A percentile compares a stretch with the other conserved stretches of the same genome.
phyloP scores from a whole-genome alignment of 2,888 invertebrate genomes.

The Exocentrus adspersus region DNA sequence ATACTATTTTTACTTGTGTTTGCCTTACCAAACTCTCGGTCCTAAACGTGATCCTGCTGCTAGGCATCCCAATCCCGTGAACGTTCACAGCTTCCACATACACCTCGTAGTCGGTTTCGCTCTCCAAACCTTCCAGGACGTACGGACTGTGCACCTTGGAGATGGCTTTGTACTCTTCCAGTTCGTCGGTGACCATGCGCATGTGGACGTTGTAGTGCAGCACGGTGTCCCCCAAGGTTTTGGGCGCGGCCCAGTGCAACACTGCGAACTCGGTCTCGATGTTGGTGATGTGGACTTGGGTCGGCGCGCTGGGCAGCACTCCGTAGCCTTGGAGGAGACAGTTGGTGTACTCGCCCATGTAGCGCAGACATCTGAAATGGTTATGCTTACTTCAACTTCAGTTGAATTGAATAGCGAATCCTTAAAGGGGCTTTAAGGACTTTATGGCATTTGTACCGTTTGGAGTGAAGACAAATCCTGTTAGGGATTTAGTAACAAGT shows the following conservation, averaged over 20 bases:
- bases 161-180: conserved; percentile 58
- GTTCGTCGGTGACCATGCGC: conserved; percentile 49
- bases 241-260: conserved; percentile 81
- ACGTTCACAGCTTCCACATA: conserved; percentile 82
- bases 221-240: conserved; percentile 77
- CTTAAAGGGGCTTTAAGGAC: neutral
- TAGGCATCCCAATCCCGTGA: conserved; percentile 81
- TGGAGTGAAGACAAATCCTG: too few relatives aligned
- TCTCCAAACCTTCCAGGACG: conserved; percentile 78
- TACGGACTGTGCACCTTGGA: conserved; percentile 73
- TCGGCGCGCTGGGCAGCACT: conserved; percentile 80
- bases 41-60: conserved; percentile 79
- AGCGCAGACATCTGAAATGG: conserved; percentile 78
- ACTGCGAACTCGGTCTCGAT: conserved; percentile 81
- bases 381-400: too few relatives aligned
- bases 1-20: too few relatives aligned
- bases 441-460: too few relatives aligned
- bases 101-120: conserved; percentile 82
- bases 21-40: conserved; percentile 73
- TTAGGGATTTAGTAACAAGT: too few relatives aligned
- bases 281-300: conserved; percentile 75
- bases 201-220: conserved; percentile 64
- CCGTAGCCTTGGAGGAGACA: conserved; percentile 87
- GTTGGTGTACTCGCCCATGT: conserved; percentile 83
- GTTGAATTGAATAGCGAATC: too few relatives aligned